phyloP scores from a whole-genome alignment of 2,888 invertebrate genomes.

The Eupeodes luniger region DNA sequence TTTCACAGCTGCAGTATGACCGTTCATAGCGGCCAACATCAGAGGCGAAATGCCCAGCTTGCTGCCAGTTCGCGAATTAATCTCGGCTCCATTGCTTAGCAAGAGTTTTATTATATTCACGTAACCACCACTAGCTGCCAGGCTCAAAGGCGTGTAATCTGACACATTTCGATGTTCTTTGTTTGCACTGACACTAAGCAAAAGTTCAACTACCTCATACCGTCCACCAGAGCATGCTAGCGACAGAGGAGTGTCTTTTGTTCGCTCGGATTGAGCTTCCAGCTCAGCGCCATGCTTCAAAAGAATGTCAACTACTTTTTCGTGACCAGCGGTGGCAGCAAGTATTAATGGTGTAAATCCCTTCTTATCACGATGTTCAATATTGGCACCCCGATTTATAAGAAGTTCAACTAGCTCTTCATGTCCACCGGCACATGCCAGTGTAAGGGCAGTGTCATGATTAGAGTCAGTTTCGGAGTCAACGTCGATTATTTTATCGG shows the following conservation, averaged over 20 bases:
- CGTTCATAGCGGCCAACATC: slow-evolving; percentile 99
- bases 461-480: slow-evolving; percentile 99
- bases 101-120: slow-evolving; percentile 98
- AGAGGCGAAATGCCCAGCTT: slow-evolving; percentile 99
- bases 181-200: slow-evolving; percentile 95
- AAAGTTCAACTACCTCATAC: slow-evolving; percentile 97
- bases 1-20: slow-evolving; percentile 97
- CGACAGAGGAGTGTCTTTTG: slow-evolving; percentile 99
- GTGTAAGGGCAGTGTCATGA: slow-evolving; percentile 98
- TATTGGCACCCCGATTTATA: slow-evolving; percentile 95
- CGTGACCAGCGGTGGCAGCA: slow-evolving; percentile 98
- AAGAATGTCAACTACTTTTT: slow-evolving; percentile 94
- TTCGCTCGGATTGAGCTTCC: slow-evolving; percentile 99
- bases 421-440: slow-evolving; percentile 98
- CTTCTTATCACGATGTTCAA: slow-evolving; percentile 99
- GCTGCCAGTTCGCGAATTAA: slow-evolving; percentile 98
- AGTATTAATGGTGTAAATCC: slow-evolving; percentile 99
- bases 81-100: slow-evolving; percentile 97
- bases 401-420: slow-evolving; percentile 97
- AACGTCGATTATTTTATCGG: slow-evolving; percentile 93
- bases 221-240: slow-evolving; percentile 98
- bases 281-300: slow-evolving; percentile 98
- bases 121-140: slow-evolving; percentile 99
- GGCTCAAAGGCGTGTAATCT: slow-evolving; percentile 99
- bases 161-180: slow-evolving; percentile 99